These are phyloP conservation scores for Pachydiplax longipennis DNA, from an alignment of 2,888 invertebrate species.

Conservation along the genomic window DNA sequence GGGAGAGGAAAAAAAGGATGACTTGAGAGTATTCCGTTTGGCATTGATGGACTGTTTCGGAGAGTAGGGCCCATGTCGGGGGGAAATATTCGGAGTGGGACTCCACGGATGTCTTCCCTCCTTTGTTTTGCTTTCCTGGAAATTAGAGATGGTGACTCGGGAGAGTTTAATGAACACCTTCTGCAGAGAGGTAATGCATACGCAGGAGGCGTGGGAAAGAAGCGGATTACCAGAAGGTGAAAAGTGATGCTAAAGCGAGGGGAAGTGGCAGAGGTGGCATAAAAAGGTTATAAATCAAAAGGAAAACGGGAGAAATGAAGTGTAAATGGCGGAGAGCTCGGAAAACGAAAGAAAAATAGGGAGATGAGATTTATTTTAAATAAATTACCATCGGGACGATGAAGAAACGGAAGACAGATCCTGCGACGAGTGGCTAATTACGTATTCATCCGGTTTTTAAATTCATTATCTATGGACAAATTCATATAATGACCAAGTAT, in stretches of 20 bases:
- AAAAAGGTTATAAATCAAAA: not conserved
- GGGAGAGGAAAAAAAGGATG: not conserved
- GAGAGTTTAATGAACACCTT: conserved; percentile 36
- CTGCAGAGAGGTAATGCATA: not conserved
- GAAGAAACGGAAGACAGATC: too few relatives aligned
- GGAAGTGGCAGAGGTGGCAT: not conserved
- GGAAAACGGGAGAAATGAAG: not conserved
- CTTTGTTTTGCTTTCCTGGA: not conserved
- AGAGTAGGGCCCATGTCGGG: not conserved
- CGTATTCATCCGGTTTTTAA: too few relatives aligned
- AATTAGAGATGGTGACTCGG: not conserved
- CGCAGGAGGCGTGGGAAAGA: not conserved
- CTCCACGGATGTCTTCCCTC: not conserved
- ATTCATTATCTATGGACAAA: too few relatives aligned
- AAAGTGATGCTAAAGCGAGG: not conserved
- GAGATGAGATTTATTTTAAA: too few relatives aligned
- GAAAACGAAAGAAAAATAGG: not conserved
- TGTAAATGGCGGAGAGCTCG: not conserved
- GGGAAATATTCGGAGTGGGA: not conserved
- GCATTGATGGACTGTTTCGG: not conserved
- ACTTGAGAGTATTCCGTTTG: not conserved
- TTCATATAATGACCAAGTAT: too few relatives aligned
- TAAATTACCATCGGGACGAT: too few relatives aligned
- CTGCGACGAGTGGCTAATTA: too few relatives aligned
- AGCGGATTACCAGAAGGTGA: too few relatives aligned